Evolutionary conservation across 2,888 invertebrate species (phyloP), one percentile per base, ranked within the genome.

Genomic region (Leucoptera coffeella): DNA sequence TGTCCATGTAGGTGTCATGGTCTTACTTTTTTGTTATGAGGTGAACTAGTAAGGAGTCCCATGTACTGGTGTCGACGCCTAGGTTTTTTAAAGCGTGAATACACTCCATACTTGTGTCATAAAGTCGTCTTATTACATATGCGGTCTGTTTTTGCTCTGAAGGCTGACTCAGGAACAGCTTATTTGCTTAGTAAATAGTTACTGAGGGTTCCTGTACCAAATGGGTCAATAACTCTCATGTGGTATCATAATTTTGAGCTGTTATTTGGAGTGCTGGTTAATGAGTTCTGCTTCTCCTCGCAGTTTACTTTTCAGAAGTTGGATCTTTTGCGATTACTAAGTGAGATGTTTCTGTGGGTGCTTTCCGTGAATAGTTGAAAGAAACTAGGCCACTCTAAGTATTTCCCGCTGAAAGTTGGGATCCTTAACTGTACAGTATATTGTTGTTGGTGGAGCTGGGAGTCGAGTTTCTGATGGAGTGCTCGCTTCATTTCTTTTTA

Each of bases 251-350:
- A n/a, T n/a, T n/a, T n/a, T n/a, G 23, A 4, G 23, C 13, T 10
- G 23, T 12, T 12, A 12, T 5, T 7, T 12, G n/a, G n/a, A n/a
- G n/a, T 14, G 6, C n/a, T 7, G 12, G 10, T 5, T 9, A 23
- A 9, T 12, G 9, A 12, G 11, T 10, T 5, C 13, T 5, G 4
- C 5, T n/a, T 12, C 5, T 11, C 5, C 4, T 14, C 13, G 12
- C 9, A n/a, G 23, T 12, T 23, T 23, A 4, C 13, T 23, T 6
- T 12, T 4, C n/a, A 32, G 25, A 15, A 29, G 28, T 15, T 32
- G 32, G 30, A 34, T 32, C 29, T 34, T 32, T 23, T 33, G 33
- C 7, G 26, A 22, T 7, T 33, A 30, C 4, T 33, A 26, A 35
- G 21, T 2, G 21, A 14, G n/a, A 22, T 29, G 14, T 32, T 34